Conservation (phyloP, 2,797 vertebrate genomes). For the Parauchenoglanis punctatus region DNA sequence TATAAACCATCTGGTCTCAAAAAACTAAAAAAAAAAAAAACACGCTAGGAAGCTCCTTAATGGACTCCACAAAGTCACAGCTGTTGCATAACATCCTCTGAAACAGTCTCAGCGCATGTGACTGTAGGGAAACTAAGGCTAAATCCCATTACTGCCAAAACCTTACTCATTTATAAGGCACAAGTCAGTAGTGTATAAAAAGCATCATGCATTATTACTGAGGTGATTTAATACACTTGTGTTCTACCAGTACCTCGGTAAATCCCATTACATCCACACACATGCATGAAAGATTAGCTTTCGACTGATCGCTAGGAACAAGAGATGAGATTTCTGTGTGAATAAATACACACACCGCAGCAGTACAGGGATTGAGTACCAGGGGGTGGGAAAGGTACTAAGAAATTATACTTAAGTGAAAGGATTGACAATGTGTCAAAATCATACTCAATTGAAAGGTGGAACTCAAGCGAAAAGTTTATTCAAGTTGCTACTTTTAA, state of each 20-base stretch:
- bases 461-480: neutral
- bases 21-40: conserved; percentile 59
- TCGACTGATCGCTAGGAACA: neutral
- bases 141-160: conserved; percentile 37
- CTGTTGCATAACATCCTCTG: conserved; percentile 70
- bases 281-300: conserved; percentile 15
- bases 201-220: conserved; percentile 35
- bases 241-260: neutral
- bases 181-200: conserved; percentile 27
- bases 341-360: neutral
- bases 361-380: neutral
- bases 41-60: neutral
- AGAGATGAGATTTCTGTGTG: neutral
- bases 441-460: neutral
- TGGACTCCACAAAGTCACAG: conserved; percentile 64
- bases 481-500: neutral
- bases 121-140: conserved; percentile 36
- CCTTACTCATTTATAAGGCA: conserved; percentile 32
- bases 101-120: conserved; percentile 56
- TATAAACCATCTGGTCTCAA: conserved; percentile 67
- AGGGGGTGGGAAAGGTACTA: neutral
- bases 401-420: neutral
- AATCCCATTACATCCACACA: conserved; percentile 19
- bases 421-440: neutral
- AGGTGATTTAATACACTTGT: conserved; percentile 10